These are phyloP conservation scores for Apoda limacodes DNA, from an alignment of 2,888 invertebrate genomes.

Conservation along the genomic window DNA sequence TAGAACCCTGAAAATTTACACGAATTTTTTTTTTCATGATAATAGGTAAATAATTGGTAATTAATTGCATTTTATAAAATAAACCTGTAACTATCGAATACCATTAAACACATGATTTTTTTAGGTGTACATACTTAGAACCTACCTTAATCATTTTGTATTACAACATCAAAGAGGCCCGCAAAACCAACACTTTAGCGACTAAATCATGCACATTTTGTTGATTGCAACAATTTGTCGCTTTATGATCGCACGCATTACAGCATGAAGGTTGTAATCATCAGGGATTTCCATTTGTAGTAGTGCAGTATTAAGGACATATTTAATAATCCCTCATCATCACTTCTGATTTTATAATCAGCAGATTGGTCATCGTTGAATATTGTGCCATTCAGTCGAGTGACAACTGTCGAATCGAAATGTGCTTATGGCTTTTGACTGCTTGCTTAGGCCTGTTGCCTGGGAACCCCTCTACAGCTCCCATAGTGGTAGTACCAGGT, in stretches of 20 bases:
- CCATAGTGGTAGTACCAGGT: slow-evolving; percentile 39
- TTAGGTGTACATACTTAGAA: too few relatives aligned
- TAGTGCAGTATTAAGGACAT: slow-evolving; percentile 39
- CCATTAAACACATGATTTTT: too few relatives aligned
- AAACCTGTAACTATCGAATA: too few relatives aligned
- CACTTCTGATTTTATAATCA: slow-evolving; percentile 30
- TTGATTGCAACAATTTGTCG: slow-evolving; percentile 63
- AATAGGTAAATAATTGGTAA: too few relatives aligned
- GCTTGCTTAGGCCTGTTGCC: slow-evolving; percentile 58
- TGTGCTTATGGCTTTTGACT: slow-evolving; percentile 64
- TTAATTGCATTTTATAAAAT: too few relatives aligned
- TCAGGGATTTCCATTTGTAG: slow-evolving; percentile 58
- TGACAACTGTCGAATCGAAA: slow-evolving; percentile 21
- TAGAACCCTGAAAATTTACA: too few relatives aligned
- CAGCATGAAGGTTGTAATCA: slow-evolving; percentile 62
- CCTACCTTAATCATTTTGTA: too few relatives aligned
- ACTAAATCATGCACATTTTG: slow-evolving; percentile 51
- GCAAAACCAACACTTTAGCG: too few relatives aligned
- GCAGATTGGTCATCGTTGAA: slow-evolving; percentile 20
- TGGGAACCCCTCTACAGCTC: slow-evolving; percentile 34
- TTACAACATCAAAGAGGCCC: too few relatives aligned
- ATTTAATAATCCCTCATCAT: slow-evolving; percentile 49
- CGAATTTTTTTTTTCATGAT: too few relatives aligned
- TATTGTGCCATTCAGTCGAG: slow-evolving; percentile 4
- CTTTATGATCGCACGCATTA: slow-evolving; percentile 48